A percentile compares a stretch with the other conserved stretches of the same genome.
Evolutionary conservation across 2,113 vertebrate genomes (phyloP).

Genomic region (Bubo bubo): DNA sequence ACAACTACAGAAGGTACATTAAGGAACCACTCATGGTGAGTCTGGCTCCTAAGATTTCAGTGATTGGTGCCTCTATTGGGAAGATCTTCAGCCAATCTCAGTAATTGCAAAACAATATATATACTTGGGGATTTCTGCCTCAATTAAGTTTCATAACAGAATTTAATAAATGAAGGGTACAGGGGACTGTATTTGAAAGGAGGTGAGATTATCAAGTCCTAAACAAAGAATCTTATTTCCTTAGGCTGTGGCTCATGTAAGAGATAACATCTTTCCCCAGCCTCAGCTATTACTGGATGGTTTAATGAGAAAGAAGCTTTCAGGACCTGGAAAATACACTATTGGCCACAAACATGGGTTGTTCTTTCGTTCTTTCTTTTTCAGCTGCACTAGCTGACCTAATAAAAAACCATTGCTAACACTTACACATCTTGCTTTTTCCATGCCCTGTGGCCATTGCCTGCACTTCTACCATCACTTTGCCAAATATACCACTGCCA

Average conservation of each 20-base stretch:
- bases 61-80: too few species aligned
- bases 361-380: neutral
- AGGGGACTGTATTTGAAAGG: neutral
- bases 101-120: neutral
- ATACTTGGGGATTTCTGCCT: neutral
- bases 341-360: neutral
- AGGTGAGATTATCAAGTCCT: conserved; percentile 8
- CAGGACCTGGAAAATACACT: neutral
- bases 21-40: neutral
- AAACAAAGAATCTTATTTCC: conserved; percentile 50
- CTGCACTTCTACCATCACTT: neutral
- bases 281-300: neutral
- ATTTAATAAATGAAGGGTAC: conserved; percentile 27
- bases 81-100: neutral
- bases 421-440: neutral
- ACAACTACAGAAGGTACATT: neutral
- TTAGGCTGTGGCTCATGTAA: neutral
- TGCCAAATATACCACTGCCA: neutral
- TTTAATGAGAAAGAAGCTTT: conserved; percentile 15
- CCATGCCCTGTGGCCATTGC: neutral
- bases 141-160: neutral
- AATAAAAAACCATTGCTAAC: neutral
- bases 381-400: neutral
- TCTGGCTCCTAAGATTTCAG: neutral
- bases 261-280: neutral